Evolutionary conservation across 2,113 vertebrate species (phyloP).

Genomic region (Nansenia antarctica): DNA sequence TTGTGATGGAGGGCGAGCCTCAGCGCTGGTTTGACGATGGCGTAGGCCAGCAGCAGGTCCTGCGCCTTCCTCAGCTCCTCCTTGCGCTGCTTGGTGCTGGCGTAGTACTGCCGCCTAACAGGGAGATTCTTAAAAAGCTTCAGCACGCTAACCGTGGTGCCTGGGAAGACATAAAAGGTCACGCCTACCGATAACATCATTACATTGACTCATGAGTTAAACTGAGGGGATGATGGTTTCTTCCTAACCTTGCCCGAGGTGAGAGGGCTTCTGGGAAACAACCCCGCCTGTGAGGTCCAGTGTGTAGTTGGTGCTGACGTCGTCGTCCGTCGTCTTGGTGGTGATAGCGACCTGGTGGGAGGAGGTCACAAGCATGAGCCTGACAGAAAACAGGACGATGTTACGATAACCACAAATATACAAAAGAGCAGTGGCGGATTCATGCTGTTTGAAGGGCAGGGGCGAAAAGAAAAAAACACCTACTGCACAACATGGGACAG

Average conservation of each 20-base stretch:
- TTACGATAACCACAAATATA: no score
- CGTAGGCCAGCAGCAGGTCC: conserved; percentile 87
- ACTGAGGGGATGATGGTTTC: background rate
- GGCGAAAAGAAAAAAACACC: no score
- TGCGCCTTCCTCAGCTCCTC: conserved; percentile 92
- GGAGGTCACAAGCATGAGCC: no score
- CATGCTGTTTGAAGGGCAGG: no score
- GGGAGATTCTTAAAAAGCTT: conserved; percentile 94
- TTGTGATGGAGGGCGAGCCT: conserved; percentile 90
- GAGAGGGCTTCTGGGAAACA: conserved; percentile 87
- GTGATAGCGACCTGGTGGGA: conserved; percentile 84
- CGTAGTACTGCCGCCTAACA: conserved; percentile 93
- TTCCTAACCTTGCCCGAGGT: conserved; percentile 88
- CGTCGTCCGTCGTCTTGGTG: conserved; percentile 86
- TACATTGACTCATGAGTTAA: no score
- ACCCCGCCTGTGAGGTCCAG: conserved; percentile 83
- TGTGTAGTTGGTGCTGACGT: conserved; percentile 82
- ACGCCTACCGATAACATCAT: background rate
- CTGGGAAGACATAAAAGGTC: conserved; percentile 63
- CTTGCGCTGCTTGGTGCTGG: conserved; percentile 88
- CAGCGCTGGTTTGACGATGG: conserved; percentile 88
- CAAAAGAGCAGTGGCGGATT: no score
- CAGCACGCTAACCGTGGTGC: conserved; percentile 88
- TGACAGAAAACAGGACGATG: no score
- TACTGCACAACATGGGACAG: no score